Percentiles rank a stretch among this genome's conserved stretches.
phyloP scores from a whole-genome alignment of 2,797 vertebrate species.

The Mormyrops attenuatus region DNA sequence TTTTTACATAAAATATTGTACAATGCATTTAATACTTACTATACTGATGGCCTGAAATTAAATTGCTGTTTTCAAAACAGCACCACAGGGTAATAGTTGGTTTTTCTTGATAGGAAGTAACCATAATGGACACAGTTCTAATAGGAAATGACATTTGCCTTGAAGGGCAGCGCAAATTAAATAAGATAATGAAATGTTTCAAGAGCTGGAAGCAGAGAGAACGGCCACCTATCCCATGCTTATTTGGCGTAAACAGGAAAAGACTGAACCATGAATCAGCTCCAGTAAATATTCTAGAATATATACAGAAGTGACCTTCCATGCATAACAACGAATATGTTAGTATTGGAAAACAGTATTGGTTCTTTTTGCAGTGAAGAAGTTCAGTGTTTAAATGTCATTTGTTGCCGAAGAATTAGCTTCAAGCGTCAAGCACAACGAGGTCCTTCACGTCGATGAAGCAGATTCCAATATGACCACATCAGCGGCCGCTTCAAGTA shows the following conservation, averaged over 20 bases:
- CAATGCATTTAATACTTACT: background rate
- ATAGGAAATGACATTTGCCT: constrained; percentile 2
- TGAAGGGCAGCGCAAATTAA: background rate
- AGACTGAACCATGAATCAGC: background rate
- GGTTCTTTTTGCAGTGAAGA: background rate
- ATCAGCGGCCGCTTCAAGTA: background rate
- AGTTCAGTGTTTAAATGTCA: background rate
- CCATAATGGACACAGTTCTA: background rate
- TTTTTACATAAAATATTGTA: background rate
- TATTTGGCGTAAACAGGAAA: background rate
- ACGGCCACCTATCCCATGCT: background rate
- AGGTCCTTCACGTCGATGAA: background rate
- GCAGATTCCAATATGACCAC: background rate
- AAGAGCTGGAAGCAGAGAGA: background rate
- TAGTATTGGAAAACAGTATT: background rate
- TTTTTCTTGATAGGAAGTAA: background rate
- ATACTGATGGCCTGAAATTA: background rate
- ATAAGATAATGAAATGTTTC: constrained; percentile 5
- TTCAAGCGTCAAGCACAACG: background rate
- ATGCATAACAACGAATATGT: background rate
- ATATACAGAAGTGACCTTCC: background rate
- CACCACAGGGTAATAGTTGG: background rate
- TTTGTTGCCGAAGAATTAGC: background rate
- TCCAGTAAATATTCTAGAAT: background rate
- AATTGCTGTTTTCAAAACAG: background rate